Percentiles rank a stretch among this genome's conserved stretches.
Conservation (phyloP, 2,797 vertebrate genomes). For the Enteromius viviparus region DNA sequence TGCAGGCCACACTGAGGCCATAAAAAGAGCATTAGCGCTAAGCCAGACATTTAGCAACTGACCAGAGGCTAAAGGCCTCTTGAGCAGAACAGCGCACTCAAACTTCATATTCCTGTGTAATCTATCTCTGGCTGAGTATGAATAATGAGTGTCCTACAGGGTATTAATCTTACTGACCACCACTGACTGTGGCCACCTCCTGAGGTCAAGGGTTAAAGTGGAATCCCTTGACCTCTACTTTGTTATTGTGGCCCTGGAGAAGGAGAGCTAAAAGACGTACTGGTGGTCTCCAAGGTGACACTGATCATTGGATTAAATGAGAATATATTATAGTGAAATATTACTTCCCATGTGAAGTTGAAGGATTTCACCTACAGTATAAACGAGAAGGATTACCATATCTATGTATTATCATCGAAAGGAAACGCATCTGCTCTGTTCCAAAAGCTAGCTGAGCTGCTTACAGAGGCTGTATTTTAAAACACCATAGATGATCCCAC, state of each 20-base stretch:
- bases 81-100: constrained; percentile 33
- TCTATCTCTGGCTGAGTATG: constrained; percentile 66
- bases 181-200: constrained; percentile 73
- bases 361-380: background rate
- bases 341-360: constrained; percentile 28
- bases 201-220: constrained; percentile 78
- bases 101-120: constrained; percentile 69
- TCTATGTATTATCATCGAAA: background rate
- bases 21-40: constrained; percentile 31
- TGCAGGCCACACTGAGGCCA: constrained; percentile 4
- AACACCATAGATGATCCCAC: background rate
- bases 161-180: constrained; percentile 83
- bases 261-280: constrained; percentile 68
- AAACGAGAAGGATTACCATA: constrained; percentile 13
- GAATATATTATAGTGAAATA: constrained; percentile 37
- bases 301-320: constrained; percentile 48
- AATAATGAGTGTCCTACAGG: constrained; percentile 75
- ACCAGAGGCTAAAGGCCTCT: constrained; percentile 45
- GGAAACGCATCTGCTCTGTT: background rate
- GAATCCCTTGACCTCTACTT: constrained; percentile 81
- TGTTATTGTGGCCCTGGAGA: constrained; percentile 77
- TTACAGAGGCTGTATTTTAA: constrained; percentile 3
- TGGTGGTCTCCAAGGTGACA: constrained; percentile 65
- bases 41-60: constrained; percentile 38
- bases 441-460: constrained; percentile 7